Base-by-base conservation (phyloP, 2,888 invertebrate species). In the Hoplodrina blanda region DNA sequence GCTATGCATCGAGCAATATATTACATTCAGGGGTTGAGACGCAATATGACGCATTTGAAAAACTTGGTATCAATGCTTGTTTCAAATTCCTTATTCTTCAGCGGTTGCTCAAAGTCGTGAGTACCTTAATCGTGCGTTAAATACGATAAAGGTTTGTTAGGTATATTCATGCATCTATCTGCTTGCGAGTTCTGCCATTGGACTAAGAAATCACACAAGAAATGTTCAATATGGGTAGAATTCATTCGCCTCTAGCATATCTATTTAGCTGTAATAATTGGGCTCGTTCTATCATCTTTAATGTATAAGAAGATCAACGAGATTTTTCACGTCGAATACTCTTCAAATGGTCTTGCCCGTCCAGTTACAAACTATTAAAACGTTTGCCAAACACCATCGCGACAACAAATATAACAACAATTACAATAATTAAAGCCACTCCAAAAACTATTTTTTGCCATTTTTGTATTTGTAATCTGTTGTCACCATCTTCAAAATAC, bases 371-470 rank as follows among this genome's bases (percentile, higher is more conserved):
- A 11, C 33, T 62, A 30, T 44, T 20, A 1, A 13, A 17, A 5
- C 17, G 20, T 6, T 50, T 30, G 0, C 65, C 52, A 17, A 73
- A 46, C 8, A 73, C 46, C 46, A 73, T 56, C 4, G n/a, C 60
- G 5, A 61, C 13, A n/a, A 8, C 10, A 41, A 75, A 73, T 10
- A 56, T 15, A 4, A 41, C 13, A 5, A 8, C 10, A 5, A 52
- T 59, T 41, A 73, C 7, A 5, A 15, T 7, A 41, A 74, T 2
- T 6, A 59, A 78, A 4, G n/a, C 10, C 11, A 56, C 13, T 19
- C 17, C 20, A 41, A 73, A 60, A 10, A 25, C 50, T 17, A 60
- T 44, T 61, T 78, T 78, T n/a, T 60, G 75, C 65, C 75, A 73
- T 15, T 56, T 73, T 41, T 60, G 5, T 50, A 78, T 41, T 46